Percentiles rank a stretch among this genome's conserved stretches.
Evolutionary conservation across 2,113 vertebrate genomes (phyloP).

Genomic region (Arizona elegans): DNA sequence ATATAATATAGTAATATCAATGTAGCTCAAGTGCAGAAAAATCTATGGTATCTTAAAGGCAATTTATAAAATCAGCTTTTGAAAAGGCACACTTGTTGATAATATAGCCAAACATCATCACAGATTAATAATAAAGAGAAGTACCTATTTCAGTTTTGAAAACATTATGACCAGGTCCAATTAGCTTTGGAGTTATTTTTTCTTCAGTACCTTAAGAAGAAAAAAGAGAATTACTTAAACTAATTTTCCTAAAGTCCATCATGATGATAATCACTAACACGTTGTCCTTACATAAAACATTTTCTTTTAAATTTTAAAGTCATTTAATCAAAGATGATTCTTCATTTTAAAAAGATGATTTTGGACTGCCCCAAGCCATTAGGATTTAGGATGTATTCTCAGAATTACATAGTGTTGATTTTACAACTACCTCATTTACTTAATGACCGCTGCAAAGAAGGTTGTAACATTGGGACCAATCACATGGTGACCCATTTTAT

Average conservation of each 20-base stretch:
- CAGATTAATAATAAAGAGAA: neutral
- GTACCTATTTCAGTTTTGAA: conserved; percentile 72
- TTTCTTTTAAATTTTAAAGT: neutral
- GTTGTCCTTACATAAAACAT: neutral
- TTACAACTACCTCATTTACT: neutral
- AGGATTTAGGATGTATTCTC: neutral
- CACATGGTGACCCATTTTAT: neutral
- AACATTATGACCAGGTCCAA: conserved; percentile 25
- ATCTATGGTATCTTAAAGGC: neutral
- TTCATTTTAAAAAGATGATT: neutral
- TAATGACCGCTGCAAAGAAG: neutral
- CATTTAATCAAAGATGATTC: neutral
- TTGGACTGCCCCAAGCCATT: neutral
- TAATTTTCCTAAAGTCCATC: neutral
- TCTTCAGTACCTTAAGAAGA: conserved; percentile 39
- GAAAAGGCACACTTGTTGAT: neutral
- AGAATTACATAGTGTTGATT: neutral
- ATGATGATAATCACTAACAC: neutral
- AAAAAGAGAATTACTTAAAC: neutral
- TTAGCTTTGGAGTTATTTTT: conserved; percentile 43
- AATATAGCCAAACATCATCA: neutral
- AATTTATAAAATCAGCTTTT: neutral
- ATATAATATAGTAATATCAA: neutral
- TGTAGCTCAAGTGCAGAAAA: neutral
- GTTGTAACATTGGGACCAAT: neutral